Percentiles rank a stretch among this genome's conserved stretches.
phyloP scores from a whole-genome alignment of 92 coral and sea anemone species.

The Actinernus sp. region DNA sequence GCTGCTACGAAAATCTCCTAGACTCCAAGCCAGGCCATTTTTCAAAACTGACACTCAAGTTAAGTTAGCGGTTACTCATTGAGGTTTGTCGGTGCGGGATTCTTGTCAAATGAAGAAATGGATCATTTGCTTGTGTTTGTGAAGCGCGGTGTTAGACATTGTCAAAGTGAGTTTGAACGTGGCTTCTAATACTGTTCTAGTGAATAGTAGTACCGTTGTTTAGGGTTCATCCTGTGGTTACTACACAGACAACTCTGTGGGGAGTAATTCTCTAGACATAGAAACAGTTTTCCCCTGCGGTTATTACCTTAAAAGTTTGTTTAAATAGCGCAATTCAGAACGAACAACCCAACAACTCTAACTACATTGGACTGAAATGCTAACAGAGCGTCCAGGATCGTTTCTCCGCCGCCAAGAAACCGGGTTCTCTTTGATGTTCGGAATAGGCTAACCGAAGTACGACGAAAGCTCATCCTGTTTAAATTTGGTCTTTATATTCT shows the following conservation, averaged over 20 bases:
- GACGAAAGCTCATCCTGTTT: no score
- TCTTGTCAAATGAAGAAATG: no score
- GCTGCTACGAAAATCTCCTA: no score
- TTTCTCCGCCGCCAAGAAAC: neutral
- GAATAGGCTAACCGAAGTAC: no score
- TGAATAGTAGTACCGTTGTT: conserved; percentile 33
- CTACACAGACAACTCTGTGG: conserved; percentile 48
- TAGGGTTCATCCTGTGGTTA: conserved; percentile 37
- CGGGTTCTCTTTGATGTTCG: neutral
- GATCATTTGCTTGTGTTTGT: no score
- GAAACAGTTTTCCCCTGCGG: conserved; percentile 41
- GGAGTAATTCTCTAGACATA: conserved; percentile 48
- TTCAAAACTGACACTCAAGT: no score
- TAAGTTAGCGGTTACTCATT: no score
- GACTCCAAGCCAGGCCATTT: no score
- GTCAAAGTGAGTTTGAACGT: no score
- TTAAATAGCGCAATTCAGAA: conserved; percentile 17
- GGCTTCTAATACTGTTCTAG: conserved; percentile 1
- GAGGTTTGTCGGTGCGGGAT: no score
- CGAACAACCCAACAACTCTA: neutral
- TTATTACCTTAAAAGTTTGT: conserved; percentile 38
- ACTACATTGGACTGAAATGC: conserved; percentile 1
- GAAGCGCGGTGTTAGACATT: no score
- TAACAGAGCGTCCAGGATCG: neutral
- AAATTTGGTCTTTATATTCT: no score